Conservation (phyloP, 2,113 vertebrate genomes). For the Noctilio leporinus region DNA sequence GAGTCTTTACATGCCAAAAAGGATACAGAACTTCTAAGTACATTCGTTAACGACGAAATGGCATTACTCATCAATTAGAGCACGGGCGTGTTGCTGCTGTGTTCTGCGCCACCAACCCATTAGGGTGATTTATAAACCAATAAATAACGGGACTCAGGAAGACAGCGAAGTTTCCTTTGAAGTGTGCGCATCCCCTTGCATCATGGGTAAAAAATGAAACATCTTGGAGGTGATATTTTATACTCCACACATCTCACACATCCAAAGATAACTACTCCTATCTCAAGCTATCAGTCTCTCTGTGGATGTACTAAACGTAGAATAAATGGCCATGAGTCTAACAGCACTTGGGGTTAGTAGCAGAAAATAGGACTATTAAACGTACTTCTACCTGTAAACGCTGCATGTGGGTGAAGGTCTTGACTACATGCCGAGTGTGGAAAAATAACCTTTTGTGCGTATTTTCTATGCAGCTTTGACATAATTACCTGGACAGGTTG, state of each 20-base stretch:
- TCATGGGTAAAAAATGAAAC: not conserved
- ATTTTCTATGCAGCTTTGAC: not conserved
- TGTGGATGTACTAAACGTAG: not conserved
- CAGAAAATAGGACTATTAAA: not conserved
- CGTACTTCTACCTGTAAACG: not conserved
- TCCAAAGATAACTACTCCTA: not conserved
- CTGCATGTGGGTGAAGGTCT: not conserved
- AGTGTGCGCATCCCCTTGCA: not conserved
- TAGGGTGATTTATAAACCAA: slow-evolving; percentile 47
- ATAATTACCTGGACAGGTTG: not conserved
- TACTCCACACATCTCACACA: not conserved
- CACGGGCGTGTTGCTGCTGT: slow-evolving; percentile 11
- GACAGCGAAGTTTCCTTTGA: not conserved
- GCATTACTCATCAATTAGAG: slow-evolving; percentile 50
- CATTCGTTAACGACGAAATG: slow-evolving; percentile 45
- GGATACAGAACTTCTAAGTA: not conserved
- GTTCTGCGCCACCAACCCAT: slow-evolving; percentile 25
- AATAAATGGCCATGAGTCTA: not conserved
- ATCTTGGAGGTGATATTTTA: not conserved
- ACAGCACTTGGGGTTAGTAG: not conserved
- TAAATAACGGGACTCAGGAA: slow-evolving; percentile 43
- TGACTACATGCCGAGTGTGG: not conserved
- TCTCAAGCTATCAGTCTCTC: not conserved
- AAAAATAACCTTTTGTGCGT: not conserved
- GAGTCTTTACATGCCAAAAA: not conserved